These are phyloP conservation scores for Metaphire vulgaris DNA, from an alignment of 1,140 invertebrate genomes.

Conservation along the genomic window DNA sequence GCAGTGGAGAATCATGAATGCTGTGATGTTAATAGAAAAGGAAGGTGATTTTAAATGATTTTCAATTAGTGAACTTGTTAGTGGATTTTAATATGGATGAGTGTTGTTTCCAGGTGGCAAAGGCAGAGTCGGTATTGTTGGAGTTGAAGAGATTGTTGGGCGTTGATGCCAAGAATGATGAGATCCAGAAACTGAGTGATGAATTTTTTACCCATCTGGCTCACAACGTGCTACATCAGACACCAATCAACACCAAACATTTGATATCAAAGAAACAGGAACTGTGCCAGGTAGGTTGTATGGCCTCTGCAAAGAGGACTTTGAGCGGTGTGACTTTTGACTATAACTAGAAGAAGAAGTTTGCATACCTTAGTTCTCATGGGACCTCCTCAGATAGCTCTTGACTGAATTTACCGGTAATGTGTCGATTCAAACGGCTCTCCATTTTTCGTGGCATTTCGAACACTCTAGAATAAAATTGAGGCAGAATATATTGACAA, in stretches of 20 bases:
- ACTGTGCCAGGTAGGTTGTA: slow-evolving; percentile 44
- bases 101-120: slow-evolving; percentile 41
- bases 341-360: not conserved
- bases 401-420: not conserved
- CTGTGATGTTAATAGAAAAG: too few species aligned
- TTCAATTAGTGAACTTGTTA: too few species aligned
- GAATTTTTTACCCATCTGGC: slow-evolving; percentile 43
- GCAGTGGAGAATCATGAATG: too few species aligned
- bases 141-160: slow-evolving; percentile 38
- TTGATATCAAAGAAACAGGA: slow-evolving; percentile 43
- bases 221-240: slow-evolving; percentile 29
- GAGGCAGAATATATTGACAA: too few species aligned
- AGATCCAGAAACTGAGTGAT: slow-evolving; percentile 28
- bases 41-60: too few species aligned
- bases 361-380: slow-evolving; percentile 11
- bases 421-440: slow-evolving; percentile 5
- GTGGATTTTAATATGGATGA: too few species aligned
- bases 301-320: not conserved
- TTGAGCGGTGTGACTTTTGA: not conserved
- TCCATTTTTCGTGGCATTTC: too few species aligned
- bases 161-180: slow-evolving; percentile 14
- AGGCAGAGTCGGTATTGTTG: slow-evolving; percentile 46
- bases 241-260: slow-evolving; percentile 26
- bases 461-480: too few species aligned
- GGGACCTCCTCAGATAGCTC: not conserved